Evolutionary conservation across 2,888 invertebrate species (phyloP), one percentile per base, ranked within the genome.

Genomic region (Plebejus melissa): DNA sequence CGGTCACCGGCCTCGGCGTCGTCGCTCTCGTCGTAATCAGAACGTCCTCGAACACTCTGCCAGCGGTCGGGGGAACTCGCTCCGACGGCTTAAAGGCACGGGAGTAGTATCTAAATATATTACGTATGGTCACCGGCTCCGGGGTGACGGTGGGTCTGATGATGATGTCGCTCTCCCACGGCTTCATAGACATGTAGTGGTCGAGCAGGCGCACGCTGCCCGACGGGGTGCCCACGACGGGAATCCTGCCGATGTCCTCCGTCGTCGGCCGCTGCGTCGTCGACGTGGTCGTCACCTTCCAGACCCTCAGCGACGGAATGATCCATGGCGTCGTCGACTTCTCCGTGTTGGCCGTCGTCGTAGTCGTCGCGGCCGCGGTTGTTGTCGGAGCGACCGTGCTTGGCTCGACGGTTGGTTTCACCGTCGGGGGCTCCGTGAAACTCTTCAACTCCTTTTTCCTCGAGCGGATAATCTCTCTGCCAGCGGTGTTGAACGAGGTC

Each of bases 301-400:
- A 90, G 16, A 89, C 89, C 76, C 87, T 86, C 69, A 94, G 86
- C 13, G 94, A 94, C 50, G 94, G 94, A 84, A 94, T 92, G 74
- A 93, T 94, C 88, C 94, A 94, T 6, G 94, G 90, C 69, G 87
- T 86, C 46, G 90, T 87, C 77, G 88, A 84, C 77, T 80, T 86
- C 75, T 88, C 89, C 76, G 80, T 85, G 6, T 81, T 81, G 6
- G 82, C 80, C 16, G 86, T 83, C 1, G 87, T 78, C 41, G 86
- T 77, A 58, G 84, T 82, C 13, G 85, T 81, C 74, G 86, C 84
- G 54, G 86, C 77, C 22, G 79, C 77, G 28, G 80, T 77, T 28
- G 86, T 81, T 9, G 85, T 79, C 36, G 83, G 84, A 13, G 82
- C 84, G 54, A 81, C 80, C 60, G 88, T 78, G 76, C 82, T 87